phyloP scores from a whole-genome alignment of 2,888 invertebrate genomes.

The Eilema sororculum region DNA sequence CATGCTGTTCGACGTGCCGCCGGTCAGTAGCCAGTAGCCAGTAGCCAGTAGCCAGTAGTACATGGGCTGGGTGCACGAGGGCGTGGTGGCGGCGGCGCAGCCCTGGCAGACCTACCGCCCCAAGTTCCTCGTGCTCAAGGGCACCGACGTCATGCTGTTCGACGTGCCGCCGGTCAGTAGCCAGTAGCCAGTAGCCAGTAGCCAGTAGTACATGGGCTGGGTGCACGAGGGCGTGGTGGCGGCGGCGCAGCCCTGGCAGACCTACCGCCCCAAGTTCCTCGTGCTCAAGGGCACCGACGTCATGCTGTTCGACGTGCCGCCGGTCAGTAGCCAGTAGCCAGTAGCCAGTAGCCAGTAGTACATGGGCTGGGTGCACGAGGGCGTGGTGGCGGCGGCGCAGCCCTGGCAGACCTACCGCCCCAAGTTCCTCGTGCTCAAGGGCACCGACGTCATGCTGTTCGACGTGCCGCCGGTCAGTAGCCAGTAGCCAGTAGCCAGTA shows the following conservation, averaged over 20 bases:
- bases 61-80: constrained; percentile 99
- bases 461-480: constrained; percentile 95
- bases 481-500: too few relatives aligned
- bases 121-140: constrained; percentile 96
- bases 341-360: too few relatives aligned
- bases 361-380: constrained; percentile 99
- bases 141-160: constrained; percentile 97
- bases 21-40: constrained; percentile 90
- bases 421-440: constrained; percentile 96
- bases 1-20: constrained; percentile 97
- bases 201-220: constrained; percentile 97
- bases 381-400: constrained; percentile 92
- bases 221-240: constrained; percentile 96
- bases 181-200: too few relatives aligned
- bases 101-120: constrained; percentile 97
- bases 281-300: constrained; percentile 97
- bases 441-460: constrained; percentile 97
- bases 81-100: constrained; percentile 92
- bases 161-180: constrained; percentile 95
- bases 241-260: constrained; percentile 95
- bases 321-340: constrained; percentile 90
- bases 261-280: constrained; percentile 96
- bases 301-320: constrained; percentile 97
- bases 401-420: constrained; percentile 97
- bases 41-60: too few relatives aligned